Evolutionary conservation across 2,888 invertebrate genomes (phyloP).

Genomic region (Drosophila greeni): DNA sequence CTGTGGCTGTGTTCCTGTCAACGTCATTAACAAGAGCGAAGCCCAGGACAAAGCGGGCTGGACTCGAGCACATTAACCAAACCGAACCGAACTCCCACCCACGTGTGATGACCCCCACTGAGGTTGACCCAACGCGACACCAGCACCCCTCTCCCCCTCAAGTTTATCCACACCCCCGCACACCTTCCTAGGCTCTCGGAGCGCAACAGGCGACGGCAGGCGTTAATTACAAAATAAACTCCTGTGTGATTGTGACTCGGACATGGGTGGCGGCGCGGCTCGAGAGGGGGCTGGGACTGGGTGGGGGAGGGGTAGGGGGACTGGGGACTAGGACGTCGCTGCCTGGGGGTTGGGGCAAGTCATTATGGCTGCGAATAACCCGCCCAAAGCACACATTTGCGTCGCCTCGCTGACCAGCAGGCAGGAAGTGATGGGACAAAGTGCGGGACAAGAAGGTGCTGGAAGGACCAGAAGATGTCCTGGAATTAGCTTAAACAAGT

Average conservation of each 20-base stretch:
- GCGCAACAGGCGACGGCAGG: slow-evolving; percentile 67
- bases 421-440: slow-evolving; percentile 76
- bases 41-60: slow-evolving; percentile 30
- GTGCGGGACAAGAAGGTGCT: slow-evolving; percentile 51
- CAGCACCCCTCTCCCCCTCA: background rate
- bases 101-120: slow-evolving; percentile 38
- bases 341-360: slow-evolving; percentile 51
- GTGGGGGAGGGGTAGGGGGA: slow-evolving; percentile 17
- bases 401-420: slow-evolving; percentile 60
- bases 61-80: slow-evolving; percentile 29
- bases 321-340: slow-evolving; percentile 13
- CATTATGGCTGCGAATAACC: slow-evolving; percentile 70
- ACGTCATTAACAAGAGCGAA: slow-evolving; percentile 68
- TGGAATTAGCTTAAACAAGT: background rate
- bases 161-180: background rate
- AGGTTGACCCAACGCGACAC: slow-evolving; percentile 35
- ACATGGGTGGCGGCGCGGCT: slow-evolving; percentile 4
- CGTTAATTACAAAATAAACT: slow-evolving; percentile 79
- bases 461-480: background rate
- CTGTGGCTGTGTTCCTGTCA: slow-evolving; percentile 56
- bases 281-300: background rate
- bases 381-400: slow-evolving; percentile 74
- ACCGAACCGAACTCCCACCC: slow-evolving; percentile 2
- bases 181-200: slow-evolving; percentile 55
- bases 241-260: slow-evolving; percentile 57